Evolutionary conservation across 2,113 vertebrate genomes (phyloP).

Genomic region (Entelurus aequoreus): DNA sequence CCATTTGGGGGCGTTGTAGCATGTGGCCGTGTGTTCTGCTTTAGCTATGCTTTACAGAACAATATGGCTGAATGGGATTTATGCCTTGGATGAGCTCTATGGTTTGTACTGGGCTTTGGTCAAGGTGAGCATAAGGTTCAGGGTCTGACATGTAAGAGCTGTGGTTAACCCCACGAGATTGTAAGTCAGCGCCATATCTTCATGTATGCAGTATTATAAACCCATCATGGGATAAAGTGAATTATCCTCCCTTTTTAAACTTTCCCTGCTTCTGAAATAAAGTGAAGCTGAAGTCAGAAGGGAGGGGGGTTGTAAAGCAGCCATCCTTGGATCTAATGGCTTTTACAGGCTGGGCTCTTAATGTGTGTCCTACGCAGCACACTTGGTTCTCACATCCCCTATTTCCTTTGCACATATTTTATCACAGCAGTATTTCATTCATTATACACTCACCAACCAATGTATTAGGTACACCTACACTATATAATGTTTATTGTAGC

Average conservation of each 20-base stretch:
- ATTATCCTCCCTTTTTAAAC: constrained; percentile 26
- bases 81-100: constrained; percentile 18
- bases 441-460: not conserved
- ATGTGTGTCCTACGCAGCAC: not conserved
- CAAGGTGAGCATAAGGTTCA: constrained; percentile 18
- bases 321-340: constrained; percentile 53
- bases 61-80: constrained; percentile 19
- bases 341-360: constrained; percentile 55
- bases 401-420: constrained; percentile 1
- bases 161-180: constrained; percentile 20
- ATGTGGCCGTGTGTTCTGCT: constrained; percentile 9
- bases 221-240: constrained; percentile 3
- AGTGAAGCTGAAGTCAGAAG: constrained; percentile 46
- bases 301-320: constrained; percentile 34
- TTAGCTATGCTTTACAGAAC: constrained; percentile 16
- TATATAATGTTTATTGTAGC: not conserved
- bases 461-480: not conserved
- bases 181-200: constrained; percentile 7
- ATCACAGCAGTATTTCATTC: not conserved
- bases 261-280: constrained; percentile 53
- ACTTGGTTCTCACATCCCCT: constrained; percentile 13
- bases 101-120: constrained; percentile 36
- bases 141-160: constrained; percentile 1
- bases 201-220: constrained; percentile 9
- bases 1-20: constrained; percentile 3